phyloP scores from a whole-genome alignment of 1,140 invertebrate genomes.

The Diprion similis region DNA sequence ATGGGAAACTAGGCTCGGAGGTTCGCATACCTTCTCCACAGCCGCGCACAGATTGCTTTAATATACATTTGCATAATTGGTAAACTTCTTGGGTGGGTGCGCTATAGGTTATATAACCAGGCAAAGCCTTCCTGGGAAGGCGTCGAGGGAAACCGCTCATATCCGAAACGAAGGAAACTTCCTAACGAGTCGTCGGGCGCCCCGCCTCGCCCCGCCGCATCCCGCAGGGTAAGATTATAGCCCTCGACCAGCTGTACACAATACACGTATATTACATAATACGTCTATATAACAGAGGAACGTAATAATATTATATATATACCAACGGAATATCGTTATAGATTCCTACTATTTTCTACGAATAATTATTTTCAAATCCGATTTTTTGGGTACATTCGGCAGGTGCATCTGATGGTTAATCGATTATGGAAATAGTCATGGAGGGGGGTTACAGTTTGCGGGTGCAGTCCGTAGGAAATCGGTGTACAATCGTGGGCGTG shows the following conservation, averaged over 20 bases:
- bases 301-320: neutral
- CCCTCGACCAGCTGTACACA: neutral
- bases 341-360: too few relatives aligned
- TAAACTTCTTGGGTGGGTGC: slow-evolving; percentile 4
- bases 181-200: neutral
- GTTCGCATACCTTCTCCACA: neutral
- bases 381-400: too few relatives aligned
- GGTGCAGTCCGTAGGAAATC: too few relatives aligned
- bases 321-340: too few relatives aligned
- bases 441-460: too few relatives aligned
- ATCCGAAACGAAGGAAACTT: slow-evolving; percentile 3
- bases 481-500: too few relatives aligned
- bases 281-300: neutral
- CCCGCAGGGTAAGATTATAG: too few relatives aligned
- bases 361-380: too few relatives aligned
- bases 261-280: neutral
- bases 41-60: neutral
- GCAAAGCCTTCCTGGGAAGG: neutral
- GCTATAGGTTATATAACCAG: neutral
- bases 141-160: slow-evolving; percentile 1
- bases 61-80: slow-evolving; percentile 13
- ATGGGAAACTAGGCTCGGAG: neutral
- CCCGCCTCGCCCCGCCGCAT: too few relatives aligned
- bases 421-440: too few relatives aligned
- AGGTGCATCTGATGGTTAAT: too few relatives aligned